Evolutionary conservation across 2,888 invertebrate species (phyloP).

Genomic region (Caenorhabditis sp.): DNA sequence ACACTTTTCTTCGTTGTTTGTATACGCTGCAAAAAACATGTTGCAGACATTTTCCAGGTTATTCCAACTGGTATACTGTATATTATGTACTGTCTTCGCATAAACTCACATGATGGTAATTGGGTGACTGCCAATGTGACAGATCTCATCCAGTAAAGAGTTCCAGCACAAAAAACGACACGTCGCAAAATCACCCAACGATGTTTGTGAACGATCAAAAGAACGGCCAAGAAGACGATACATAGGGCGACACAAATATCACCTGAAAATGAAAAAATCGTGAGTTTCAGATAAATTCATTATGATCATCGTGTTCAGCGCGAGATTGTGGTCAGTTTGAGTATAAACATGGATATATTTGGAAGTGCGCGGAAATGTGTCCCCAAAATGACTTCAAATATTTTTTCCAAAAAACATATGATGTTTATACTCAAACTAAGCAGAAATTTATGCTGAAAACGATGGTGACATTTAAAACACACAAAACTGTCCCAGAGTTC

Average conservation of each 20-base stretch:
- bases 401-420: no score
- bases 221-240: slow-evolving; percentile 29
- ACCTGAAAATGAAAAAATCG: no score
- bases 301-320: neutral
- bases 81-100: neutral
- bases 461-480: no score
- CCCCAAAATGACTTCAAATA: neutral
- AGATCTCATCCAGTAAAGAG: slow-evolving; percentile 53
- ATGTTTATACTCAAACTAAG: no score
- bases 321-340: neutral
- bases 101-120: slow-evolving; percentile 51
- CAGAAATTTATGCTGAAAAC: no score
- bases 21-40: slow-evolving; percentile 52
- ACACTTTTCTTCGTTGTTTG: slow-evolving; percentile 57
- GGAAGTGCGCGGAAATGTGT: neutral
- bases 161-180: slow-evolving; percentile 49
- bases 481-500: no score
- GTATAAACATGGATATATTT: slow-evolving; percentile 4
- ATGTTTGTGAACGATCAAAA: slow-evolving; percentile 39
- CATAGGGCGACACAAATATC: slow-evolving; percentile 31
- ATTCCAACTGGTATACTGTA: neutral
- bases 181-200: slow-evolving; percentile 44
- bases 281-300: neutral
- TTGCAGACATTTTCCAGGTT: neutral
- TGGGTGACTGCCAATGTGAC: slow-evolving; percentile 54